Percentiles rank a stretch among this genome's conserved stretches.
Evolutionary conservation across 2,888 invertebrate genomes (phyloP).

Genomic region (Metacarcinus magister): DNA sequence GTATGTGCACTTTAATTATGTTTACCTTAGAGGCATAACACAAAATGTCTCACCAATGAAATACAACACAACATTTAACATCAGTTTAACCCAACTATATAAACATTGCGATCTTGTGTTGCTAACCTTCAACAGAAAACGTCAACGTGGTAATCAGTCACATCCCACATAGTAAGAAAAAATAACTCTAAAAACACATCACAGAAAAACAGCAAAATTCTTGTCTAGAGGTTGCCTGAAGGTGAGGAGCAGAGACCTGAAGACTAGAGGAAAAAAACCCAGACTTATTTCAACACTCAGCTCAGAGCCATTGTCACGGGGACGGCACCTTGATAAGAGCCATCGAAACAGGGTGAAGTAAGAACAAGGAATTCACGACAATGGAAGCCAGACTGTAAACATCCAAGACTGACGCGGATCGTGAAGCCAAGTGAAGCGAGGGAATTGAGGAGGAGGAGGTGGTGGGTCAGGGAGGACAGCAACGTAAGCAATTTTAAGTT

Average conservation of each 20-base stretch:
- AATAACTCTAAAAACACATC: neutral
- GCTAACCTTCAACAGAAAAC: neutral
- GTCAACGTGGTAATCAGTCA: neutral
- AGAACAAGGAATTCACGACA: neutral
- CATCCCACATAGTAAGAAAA: neutral
- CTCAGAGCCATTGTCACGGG: neutral
- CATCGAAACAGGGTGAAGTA: neutral
- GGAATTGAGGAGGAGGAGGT: neutral
- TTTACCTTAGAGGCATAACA: neutral
- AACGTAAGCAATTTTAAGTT: neutral
- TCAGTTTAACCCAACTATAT: too few relatives aligned
- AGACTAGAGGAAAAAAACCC: neutral
- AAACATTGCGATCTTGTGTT: neutral
- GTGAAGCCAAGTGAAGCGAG: slow-evolving; percentile 8
- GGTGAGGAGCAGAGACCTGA: neutral
- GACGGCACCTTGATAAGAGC: neutral
- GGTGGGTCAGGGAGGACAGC: neutral
- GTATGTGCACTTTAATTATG: neutral
- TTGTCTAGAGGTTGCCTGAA: neutral
- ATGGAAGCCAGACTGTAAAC: neutral
- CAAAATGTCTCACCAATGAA: neutral
- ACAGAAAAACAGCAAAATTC: neutral
- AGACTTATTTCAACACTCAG: neutral
- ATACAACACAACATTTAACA: too few relatives aligned
- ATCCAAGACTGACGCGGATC: slow-evolving; percentile 3